A percentile compares a stretch with the other conserved stretches of the same genome.
These are phyloP conservation scores for Acrocephalus scirpaceus DNA, from an alignment of 2,797 vertebrate genomes.

Conservation along the genomic window DNA sequence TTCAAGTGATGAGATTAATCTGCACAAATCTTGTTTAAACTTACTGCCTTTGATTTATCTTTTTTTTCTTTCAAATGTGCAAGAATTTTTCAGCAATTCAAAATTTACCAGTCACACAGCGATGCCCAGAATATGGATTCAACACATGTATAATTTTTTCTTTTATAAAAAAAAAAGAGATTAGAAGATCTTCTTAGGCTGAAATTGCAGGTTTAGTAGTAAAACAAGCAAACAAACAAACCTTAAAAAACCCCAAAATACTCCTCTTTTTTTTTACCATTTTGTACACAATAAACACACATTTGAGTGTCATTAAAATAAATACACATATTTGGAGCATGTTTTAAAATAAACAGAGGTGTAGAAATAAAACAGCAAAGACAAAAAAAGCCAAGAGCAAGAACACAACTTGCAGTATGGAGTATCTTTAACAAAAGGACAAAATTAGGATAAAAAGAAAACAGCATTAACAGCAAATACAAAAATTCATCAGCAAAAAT, in stretches of 20 bases:
- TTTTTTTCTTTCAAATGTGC: background rate
- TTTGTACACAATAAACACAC: background rate
- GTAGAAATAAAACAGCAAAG: background rate
- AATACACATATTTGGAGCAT: background rate
- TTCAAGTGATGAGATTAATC: background rate
- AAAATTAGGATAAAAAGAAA: background rate
- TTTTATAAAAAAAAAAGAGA: background rate
- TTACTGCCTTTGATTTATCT: background rate
- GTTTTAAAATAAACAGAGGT: background rate
- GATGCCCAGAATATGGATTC: background rate
- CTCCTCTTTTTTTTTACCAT: background rate
- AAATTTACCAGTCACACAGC: background rate
- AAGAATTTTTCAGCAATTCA: background rate
- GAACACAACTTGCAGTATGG: background rate
- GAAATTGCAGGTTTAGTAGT: background rate
- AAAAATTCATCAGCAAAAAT: background rate
- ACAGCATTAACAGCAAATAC: background rate
- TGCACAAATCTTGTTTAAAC: background rate
- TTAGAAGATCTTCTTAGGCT: background rate
- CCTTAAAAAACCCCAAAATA: no score
- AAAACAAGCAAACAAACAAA: background rate
- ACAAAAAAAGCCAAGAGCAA: background rate
- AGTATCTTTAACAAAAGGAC: background rate
- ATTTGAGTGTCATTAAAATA: background rate
- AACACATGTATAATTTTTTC: rapidly evolving